Conservation (phyloP, 2,113 vertebrate species). For the Scomber scombrus region DNA sequence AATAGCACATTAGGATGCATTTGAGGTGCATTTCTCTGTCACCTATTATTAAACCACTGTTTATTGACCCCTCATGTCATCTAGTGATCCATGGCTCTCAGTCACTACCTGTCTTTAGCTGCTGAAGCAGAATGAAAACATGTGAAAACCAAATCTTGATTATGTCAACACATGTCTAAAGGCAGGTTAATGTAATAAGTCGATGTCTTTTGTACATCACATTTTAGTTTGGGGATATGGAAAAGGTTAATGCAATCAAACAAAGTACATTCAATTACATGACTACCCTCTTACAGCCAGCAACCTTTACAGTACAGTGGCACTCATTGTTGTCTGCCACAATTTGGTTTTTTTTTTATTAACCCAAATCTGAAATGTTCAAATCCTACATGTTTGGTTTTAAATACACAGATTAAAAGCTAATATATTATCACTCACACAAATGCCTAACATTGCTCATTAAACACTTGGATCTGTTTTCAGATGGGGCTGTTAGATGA, state of each 20-base stretch:
- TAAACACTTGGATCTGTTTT: conserved; percentile 36
- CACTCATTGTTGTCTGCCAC: too few relatives aligned
- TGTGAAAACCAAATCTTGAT: background rate
- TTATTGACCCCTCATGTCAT: conserved; percentile 36
- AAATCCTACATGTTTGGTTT: background rate
- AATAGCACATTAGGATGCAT: background rate
- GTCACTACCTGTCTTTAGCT: conserved; percentile 8
- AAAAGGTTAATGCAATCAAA: background rate
- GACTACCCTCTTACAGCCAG: background rate
- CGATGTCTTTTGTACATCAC: too few relatives aligned
- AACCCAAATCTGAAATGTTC: too few relatives aligned
- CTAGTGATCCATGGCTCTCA: conserved; percentile 39
- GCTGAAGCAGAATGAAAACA: conserved; percentile 30
- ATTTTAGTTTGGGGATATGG: too few relatives aligned
- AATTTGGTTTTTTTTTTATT: too few relatives aligned
- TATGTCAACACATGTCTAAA: background rate
- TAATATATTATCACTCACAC: background rate
- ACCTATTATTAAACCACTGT: conserved; percentile 2
- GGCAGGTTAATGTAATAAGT: background rate
- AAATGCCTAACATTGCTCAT: background rate
- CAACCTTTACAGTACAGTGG: background rate
- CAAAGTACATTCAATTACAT: background rate
- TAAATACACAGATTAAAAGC: background rate
- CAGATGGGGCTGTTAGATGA: conserved; percentile 78
- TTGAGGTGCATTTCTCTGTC: conserved; percentile 5